Conservation (phyloP, 1,140 invertebrate species). For the Drosophila pseudoananassae region DNA sequence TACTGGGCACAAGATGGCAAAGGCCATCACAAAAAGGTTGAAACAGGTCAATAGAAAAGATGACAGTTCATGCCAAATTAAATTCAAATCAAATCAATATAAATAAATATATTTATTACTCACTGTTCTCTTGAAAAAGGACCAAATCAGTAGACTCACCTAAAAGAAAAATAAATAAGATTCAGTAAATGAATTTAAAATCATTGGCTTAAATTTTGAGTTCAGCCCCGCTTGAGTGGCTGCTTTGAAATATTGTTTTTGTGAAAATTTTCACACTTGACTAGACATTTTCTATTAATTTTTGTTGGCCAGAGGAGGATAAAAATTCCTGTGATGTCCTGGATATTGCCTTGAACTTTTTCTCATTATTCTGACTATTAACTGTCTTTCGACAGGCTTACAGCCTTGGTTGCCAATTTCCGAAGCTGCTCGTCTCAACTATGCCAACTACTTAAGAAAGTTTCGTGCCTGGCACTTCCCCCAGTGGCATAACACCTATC, state of each 20-base stretch:
- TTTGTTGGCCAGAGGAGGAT: conserved; percentile 16
- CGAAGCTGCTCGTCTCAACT: conserved; percentile 37
- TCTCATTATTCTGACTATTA: conserved; percentile 49
- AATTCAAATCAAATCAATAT: conserved; percentile 21
- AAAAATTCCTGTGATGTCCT: conserved; percentile 4
- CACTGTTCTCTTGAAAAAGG: neutral
- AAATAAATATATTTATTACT: conserved; percentile 5
- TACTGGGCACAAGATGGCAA: conserved; percentile 12
- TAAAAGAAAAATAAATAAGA: conserved; percentile 5
- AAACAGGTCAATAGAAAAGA: conserved; percentile 21
- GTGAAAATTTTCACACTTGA: conserved; percentile 48
- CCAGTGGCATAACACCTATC: conserved; percentile 35
- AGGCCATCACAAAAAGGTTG: conserved; percentile 14
- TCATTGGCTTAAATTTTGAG: neutral
- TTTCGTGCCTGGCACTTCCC: conserved; percentile 15
- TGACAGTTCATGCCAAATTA: conserved; percentile 3
- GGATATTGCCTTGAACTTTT: conserved; percentile 39
- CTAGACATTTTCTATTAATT: conserved; percentile 57
- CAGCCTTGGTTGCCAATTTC: conserved; percentile 17
- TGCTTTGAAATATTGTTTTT: conserved; percentile 11
- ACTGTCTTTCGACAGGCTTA: conserved; percentile 20
- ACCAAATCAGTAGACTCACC: conserved; percentile 1
- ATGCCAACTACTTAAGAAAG: conserved; percentile 56
- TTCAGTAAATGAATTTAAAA: conserved; percentile 8
- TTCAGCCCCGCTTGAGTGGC: neutral